Base-by-base conservation (phyloP, 2,888 invertebrate species). In the Polia nebulosa region DNA sequence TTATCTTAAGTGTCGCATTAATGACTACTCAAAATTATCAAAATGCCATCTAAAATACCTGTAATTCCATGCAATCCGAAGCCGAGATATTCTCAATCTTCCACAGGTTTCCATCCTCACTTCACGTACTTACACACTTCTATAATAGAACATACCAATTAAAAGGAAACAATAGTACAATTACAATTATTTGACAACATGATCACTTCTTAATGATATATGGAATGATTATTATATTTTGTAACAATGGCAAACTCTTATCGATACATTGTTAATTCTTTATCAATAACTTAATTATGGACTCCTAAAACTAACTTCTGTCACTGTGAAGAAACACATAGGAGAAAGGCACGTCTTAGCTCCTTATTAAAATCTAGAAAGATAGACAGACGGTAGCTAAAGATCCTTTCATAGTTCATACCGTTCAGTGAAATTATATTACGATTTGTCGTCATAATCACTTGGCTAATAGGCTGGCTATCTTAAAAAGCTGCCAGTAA, bases 101-200 rank as follows among this genome's bases (percentile, higher is more conserved):
- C n/a, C 8, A 27, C 20, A 36, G n/a, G n/a, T 47, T 49, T 66
- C 53, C 45, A 36, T 56, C 29, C 17, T 15, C 49, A 36, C 36
- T 67, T 45, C 56, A 68, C 52, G 53, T 55, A 59, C 52, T 49
- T 55, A 59, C 62, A 56, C 39, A 1, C 51, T 17, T 63, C 65
- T 53, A 45, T 64, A 58, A 39, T 49, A 64, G n/a, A 52, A 55
- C 53, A 20, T 44, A 66, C 58, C 69, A 78, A 80, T 87, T 86
- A 83, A 80, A 82, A 66, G 44, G 8, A 83, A 68, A 88, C 86
- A 88, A 87, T 85, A 69, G 81, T 49, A 68, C 74, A 81, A 83
- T 85, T 78, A 78, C 51, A 80, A 62, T 82, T 80, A 76, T 71
- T 53, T 78, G 85, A 83, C 84, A 82, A 78, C 75, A 81, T 86